Evolutionary conservation across 2,113 vertebrate species (phyloP).

Genomic region (Microtus oregoni): DNA sequence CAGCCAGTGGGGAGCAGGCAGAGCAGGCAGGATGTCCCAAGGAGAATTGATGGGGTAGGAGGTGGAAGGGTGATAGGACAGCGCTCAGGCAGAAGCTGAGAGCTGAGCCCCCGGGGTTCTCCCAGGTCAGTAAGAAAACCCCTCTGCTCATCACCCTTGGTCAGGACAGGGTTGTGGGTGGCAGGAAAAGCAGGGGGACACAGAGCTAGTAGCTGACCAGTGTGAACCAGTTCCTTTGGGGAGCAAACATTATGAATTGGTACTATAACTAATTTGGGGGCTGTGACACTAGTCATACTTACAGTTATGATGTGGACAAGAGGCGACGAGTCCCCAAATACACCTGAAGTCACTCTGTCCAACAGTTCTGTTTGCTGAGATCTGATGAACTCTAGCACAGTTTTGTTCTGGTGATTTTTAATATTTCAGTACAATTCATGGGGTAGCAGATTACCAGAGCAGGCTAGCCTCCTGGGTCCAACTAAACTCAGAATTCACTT

Average conservation of each 20-base stretch:
- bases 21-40: neutral
- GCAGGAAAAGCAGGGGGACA: neutral
- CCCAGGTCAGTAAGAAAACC: neutral
- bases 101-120: neutral
- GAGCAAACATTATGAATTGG: neutral
- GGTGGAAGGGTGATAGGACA: accelerated
- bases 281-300: too few relatives aligned
- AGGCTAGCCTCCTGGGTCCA: neutral
- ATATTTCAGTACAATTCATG: neutral
- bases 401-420: neutral
- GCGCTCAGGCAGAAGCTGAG: neutral
- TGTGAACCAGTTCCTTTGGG: neutral
- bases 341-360: neutral
- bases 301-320: neutral
- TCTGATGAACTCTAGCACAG: neutral
- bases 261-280: neutral
- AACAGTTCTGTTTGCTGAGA: neutral
- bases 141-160: neutral
- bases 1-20: neutral
- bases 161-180: accelerated
- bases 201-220: neutral
- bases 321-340: neutral
- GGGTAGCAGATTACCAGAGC: neutral
- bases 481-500: neutral
- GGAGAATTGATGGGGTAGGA: accelerated